phyloP scores from a whole-genome alignment of 2,113 vertebrate species.

The Myocastor coypus region DNA sequence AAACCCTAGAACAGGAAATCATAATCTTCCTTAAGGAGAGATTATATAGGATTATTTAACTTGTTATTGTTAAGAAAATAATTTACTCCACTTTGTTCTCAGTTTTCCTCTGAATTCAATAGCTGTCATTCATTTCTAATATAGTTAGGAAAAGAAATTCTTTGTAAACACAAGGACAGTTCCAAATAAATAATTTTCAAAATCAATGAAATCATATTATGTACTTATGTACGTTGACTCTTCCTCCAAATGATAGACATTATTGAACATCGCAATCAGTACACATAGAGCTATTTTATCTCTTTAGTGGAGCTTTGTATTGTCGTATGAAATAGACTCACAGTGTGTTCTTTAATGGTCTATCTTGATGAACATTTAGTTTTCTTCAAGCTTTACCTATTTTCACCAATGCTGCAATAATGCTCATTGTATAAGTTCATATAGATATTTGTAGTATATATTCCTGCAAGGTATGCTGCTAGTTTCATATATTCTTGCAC shows the following conservation, averaged over 20 bases:
- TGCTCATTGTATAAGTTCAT: neutral
- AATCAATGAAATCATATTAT: neutral
- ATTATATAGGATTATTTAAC: neutral
- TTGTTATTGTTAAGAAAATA: neutral
- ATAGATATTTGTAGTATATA: neutral
- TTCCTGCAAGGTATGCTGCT: neutral
- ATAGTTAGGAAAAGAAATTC: neutral
- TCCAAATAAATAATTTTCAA: slow-evolving; percentile 34
- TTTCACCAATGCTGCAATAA: slow-evolving; percentile 23
- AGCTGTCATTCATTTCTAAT: neutral
- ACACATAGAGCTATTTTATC: neutral
- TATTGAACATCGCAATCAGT: neutral
- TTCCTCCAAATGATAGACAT: neutral
- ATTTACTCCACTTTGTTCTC: neutral
- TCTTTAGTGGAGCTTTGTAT: neutral
- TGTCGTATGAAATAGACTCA: neutral
- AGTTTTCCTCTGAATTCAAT: slow-evolving; percentile 12
- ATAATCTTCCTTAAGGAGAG: neutral
- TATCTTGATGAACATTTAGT: neutral
- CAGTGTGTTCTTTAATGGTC: neutral
- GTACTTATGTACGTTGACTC: no score
- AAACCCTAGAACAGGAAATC: neutral
- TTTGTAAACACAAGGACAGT: neutral
- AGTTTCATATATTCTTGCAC: neutral
- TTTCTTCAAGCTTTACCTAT: slow-evolving; percentile 37